Evolutionary conservation across 2,797 vertebrate species (phyloP), one percentile per base, ranked within the genome.

Genomic region (Etheostoma nigrum): DNA sequence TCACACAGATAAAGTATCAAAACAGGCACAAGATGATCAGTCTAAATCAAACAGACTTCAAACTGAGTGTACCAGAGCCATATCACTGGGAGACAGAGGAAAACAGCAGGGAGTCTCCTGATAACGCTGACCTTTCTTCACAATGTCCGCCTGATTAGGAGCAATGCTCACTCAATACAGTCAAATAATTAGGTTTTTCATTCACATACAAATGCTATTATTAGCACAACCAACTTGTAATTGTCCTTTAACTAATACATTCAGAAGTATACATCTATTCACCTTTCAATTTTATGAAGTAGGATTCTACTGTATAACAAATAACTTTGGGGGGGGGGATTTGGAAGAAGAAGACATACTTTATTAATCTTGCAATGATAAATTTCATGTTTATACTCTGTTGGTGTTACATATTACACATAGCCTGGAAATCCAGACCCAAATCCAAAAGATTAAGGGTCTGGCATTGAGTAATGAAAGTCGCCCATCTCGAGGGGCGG

Each of bases 21-120:
- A 66, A 19, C 15, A 58, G 47, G 60, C 61, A 72, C 49, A 21
- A 6, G 36, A 49, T 27, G 60, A 62, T 27, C 44, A 13, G 18
- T 59, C 47, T 61, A 52, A 82, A 67, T 76, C 45, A 79, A 74
- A 69, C 15, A 58, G 49, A 68, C 63, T 58, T 64, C n/a, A 76
- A 68, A 66, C 55, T 27, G 45, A 74, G 19, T 23, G 59, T 65
- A 40, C 42, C 45, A 66, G 36, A 70, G 67, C 14, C 60, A 55
- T 19, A 59, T 74, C 54, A 62, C 49, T 54, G 55, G 14, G 59
- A 67, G 72, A 57, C 49, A 57, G n/a, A 51, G 23, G 48, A 59
- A 74, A 65, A 78, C 59, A 59, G 27, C 19, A 63, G 62, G 48
- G 30, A 76, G 58, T 64, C 59, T 47, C 23, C 30, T 80, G 72